Conservation (phyloP, 1,140 invertebrate species). For the Drosophila tani region DNA sequence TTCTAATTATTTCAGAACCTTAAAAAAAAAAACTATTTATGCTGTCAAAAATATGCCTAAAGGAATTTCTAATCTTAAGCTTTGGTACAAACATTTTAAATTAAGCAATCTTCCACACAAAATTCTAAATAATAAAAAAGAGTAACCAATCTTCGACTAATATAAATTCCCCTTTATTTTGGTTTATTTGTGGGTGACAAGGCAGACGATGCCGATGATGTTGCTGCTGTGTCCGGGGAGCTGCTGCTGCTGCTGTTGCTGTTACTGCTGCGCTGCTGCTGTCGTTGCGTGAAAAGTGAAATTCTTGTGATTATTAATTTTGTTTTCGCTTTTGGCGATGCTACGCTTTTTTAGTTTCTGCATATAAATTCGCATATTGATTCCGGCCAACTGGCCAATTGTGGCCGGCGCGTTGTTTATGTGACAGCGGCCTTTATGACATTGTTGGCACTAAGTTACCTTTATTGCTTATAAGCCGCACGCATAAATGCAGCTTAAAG, state of each 20-base stretch:
- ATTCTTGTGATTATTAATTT: conserved; percentile 84
- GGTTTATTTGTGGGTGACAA: conserved; percentile 74
- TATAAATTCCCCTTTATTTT: not conserved
- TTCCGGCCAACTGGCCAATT: conserved; percentile 42
- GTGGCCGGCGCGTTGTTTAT: conserved; percentile 58
- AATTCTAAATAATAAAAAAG: not conserved
- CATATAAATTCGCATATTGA: conserved; percentile 77
- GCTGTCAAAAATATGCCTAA: too few relatives aligned
- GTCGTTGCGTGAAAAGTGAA: conserved; percentile 80
- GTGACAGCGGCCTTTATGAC: conserved; percentile 75
- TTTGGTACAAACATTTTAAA: not conserved
- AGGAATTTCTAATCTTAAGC: not conserved
- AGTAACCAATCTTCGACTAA: not conserved
- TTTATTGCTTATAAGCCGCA: conserved; percentile 83
- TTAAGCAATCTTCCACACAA: not conserved
- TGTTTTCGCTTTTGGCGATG: conserved; percentile 77
- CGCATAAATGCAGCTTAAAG: conserved; percentile 81
- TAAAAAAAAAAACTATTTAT: not conserved
- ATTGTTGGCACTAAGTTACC: conserved; percentile 81
- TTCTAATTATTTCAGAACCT: not conserved
- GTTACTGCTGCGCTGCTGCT: conserved; percentile 31
- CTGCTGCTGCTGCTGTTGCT: conserved; percentile 1
- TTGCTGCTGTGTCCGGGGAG: conserved; percentile 16
- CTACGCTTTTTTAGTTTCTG: conserved; percentile 70
- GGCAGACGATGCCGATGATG: conserved; percentile 55